Base-by-base conservation (phyloP, 2,113 vertebrate species). In the Nothoprocta perdicaria region DNA sequence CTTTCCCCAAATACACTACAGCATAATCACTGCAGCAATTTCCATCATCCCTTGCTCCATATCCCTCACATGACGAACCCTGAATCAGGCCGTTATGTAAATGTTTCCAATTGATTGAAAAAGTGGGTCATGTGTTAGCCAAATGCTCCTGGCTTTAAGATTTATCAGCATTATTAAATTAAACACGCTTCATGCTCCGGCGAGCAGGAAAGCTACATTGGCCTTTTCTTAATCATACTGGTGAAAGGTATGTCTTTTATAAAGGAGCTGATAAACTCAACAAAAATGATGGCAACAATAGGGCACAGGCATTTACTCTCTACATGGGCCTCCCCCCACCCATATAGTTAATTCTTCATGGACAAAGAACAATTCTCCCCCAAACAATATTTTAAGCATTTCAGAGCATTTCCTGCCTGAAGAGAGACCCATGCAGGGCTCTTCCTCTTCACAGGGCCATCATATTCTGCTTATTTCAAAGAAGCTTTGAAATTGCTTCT, bases 61-160 rank as follows among this genome's bases (percentile, higher is more conserved):
- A n/a, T 67, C 60, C 21, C 76, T 73, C 14, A 3, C 87, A 92
- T 80, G 79, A 92, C 80, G 84, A 91, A 31, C 83, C 91, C 93
- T 89, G 86, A 68, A 72, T 96, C 88, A 52, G 75, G 76, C 92
- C 4, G 91, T 98, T 97, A 98, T 93, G 93, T 97, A 97, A 98
- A 96, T 95, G 94, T 96, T 96, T 97, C 97, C 97, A 98, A 98
- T 96, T 97, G 98, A 98, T 94, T 90, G 96, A 94, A 98, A 98
- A 99, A 99, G 97, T 99, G 98, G 99, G 99, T 99, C 99, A 99
- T 96, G 97, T 95, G 97, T 97, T 97, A 94, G 92, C 97, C 98
- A 98, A 98, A 96, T 76, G 98, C 98, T 98, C 96, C 97, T 96
- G 97, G 98, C 98, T 98, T 97, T 96, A 96, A 98, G 98, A 98